Base-by-base conservation (phyloP, 2,797 vertebrate species). In the Tauraco hartlaubi region DNA sequence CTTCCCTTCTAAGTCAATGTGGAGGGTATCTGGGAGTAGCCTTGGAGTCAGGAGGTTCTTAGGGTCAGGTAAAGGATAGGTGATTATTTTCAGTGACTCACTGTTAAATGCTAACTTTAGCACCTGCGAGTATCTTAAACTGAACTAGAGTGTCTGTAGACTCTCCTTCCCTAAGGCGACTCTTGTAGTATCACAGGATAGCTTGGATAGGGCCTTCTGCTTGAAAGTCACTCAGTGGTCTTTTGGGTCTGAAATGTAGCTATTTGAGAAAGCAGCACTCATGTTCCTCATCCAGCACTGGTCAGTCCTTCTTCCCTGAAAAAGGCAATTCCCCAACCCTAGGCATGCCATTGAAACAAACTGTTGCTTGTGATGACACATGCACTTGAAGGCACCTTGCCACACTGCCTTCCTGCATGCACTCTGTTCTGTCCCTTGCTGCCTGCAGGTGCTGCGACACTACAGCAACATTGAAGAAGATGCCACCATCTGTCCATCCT, bases 401-500 rank as follows among this genome's bases (percentile, higher is more conserved):
- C 43, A 76, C 39, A 6, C 17, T 69, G 14, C 22, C 33, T 76
- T 78, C n/a, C 56, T 39, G 14, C 26, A 16, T 19, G 12, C 7
- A 5, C 29, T 78, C 52, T 54, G 7, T 69, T 68, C 59, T 91
- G 35, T 78, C 29, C 18, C 48, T 90, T 79, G 12, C 4, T 66
- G 31, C 55, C 67, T 66, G 22, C 89, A 98, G 98, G 97, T 98
- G 37, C 95, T 98, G 94, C 97, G 96, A 90, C 97, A 98, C 72
- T 98, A 97, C 89, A 96, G 37, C 37, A 98, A 98, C n/a, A 91
- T 97, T 18, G 96, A 98, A 29, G 97, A 97, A 39, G 98, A 98
- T n/a, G 96, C 67, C 72, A 98, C 98, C 22, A 83, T 99, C 73
- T 98, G 98, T 75, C 99, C 98, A 0, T 98, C 99, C 3, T 99